These are phyloP conservation scores for Tenualosa ilisha DNA, from an alignment of 2,797 vertebrate genomes.

Conservation along the genomic window DNA sequence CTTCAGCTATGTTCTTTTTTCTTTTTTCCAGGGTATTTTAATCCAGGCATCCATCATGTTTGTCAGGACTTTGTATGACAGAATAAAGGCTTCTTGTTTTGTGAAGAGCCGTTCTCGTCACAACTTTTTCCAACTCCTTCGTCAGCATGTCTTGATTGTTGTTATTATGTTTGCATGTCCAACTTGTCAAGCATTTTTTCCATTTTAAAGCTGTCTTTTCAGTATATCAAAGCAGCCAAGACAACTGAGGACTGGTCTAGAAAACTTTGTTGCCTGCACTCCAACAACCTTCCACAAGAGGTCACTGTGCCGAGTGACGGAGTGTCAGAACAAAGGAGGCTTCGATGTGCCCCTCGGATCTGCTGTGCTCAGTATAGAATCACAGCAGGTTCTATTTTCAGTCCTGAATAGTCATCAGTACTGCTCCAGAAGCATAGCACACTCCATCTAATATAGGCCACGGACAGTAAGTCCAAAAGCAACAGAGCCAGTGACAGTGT, in stretches of 20 bases:
- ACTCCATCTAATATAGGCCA: background rate
- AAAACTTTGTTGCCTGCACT: constrained; percentile 42
- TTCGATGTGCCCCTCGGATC: constrained; percentile 50
- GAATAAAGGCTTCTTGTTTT: constrained; percentile 16
- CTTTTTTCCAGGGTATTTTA: background rate
- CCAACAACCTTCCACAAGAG: constrained; percentile 59
- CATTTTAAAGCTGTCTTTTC: background rate
- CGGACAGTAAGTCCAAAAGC: constrained; percentile 16
- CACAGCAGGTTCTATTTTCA: constrained; percentile 28
- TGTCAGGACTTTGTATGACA: constrained; percentile 19
- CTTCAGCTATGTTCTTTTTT: background rate
- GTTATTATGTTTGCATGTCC: background rate
- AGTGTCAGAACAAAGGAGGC: constrained; percentile 66
- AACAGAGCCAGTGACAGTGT: constrained; percentile 2
- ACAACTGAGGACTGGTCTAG: background rate
- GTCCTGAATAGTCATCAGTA: constrained; percentile 21
- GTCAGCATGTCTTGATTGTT: background rate
- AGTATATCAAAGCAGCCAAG: background rate
- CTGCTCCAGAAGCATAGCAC: background rate
- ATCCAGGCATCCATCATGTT: constrained; percentile 6
- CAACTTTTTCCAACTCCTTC: background rate
- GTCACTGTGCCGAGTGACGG: constrained; percentile 57
- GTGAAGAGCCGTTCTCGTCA: background rate
- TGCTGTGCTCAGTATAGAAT: constrained; percentile 24
- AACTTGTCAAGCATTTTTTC: constrained; percentile 2